A percentile compares a stretch with the other conserved stretches of the same genome.
These are phyloP conservation scores for Megalops cyprinoides DNA, from an alignment of 2,797 vertebrate genomes.

Conservation along the genomic window DNA sequence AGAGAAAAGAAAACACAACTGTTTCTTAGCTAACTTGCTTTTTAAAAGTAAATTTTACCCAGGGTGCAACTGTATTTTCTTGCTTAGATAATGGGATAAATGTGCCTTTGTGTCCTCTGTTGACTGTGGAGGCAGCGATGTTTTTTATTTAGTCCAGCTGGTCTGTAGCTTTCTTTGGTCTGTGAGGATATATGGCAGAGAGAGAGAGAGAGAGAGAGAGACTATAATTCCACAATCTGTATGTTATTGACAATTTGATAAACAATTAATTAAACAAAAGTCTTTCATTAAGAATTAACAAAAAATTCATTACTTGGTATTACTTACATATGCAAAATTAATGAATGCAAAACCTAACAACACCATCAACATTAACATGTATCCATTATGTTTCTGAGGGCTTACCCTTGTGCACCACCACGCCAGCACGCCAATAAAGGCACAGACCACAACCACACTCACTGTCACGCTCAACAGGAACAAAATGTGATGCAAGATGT, in stretches of 20 bases:
- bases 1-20: background rate
- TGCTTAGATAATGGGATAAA: conserved; percentile 29
- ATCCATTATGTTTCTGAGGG: background rate
- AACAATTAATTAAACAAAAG: too few relatives aligned
- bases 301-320: too few relatives aligned
- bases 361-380: too few relatives aligned
- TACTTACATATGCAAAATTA: background rate
- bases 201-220: background rate
- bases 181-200: conserved; percentile 45
- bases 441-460: background rate
- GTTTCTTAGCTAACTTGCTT: background rate
- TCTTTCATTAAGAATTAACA: too few relatives aligned
- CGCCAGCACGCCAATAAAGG: conserved; percentile 29
- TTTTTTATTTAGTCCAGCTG: background rate
- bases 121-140: background rate
- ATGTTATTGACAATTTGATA: background rate
- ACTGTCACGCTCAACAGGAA: conserved; percentile 28
- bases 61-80: background rate
- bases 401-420: conserved; percentile 51
- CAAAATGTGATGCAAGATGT: conserved; percentile 15
- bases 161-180: conserved; percentile 48
- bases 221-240: background rate
- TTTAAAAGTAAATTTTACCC: too few relatives aligned
- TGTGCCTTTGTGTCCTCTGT: background rate
- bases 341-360: background rate